Conservation (phyloP, 2,113 vertebrate species). For the Lophius piscatorius region DNA sequence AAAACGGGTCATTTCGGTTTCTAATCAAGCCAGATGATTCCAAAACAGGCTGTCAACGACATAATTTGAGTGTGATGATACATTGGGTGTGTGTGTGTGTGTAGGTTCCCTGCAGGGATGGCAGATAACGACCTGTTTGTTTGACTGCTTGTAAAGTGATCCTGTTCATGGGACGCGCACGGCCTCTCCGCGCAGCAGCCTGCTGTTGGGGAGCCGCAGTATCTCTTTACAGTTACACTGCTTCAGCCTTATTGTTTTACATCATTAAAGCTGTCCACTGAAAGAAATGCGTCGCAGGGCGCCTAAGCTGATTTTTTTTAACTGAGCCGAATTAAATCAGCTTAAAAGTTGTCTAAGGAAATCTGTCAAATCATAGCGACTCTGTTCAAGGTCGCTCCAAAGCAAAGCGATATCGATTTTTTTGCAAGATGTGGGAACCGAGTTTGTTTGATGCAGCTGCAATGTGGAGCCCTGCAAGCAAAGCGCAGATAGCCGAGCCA, state of each 20-base stretch:
- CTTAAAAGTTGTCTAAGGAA: slow-evolving; percentile 14
- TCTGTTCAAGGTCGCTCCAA: slow-evolving; percentile 51
- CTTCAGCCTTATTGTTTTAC: slow-evolving; percentile 64
- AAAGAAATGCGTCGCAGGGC: neutral
- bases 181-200: slow-evolving; percentile 64
- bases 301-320: too few species aligned
- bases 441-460: slow-evolving; percentile 74
- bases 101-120: neutral
- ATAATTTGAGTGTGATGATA: neutral
- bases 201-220: slow-evolving; percentile 60
- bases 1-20: too few species aligned
- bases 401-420: slow-evolving; percentile 64
- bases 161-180: slow-evolving; percentile 65
- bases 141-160: slow-evolving; percentile 67
- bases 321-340: too few species aligned
- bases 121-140: slow-evolving; percentile 64
- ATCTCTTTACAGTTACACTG: slow-evolving; percentile 68
- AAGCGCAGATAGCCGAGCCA: slow-evolving; percentile 49
- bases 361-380: slow-evolving; percentile 69
- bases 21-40: neutral
- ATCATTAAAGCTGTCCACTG: slow-evolving; percentile 35
- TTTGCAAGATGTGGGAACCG: slow-evolving; percentile 62
- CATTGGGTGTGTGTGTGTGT: neutral
- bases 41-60: neutral
- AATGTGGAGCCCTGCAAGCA: slow-evolving; percentile 41